Evolutionary conservation across 1,140 invertebrate species (phyloP).

Genomic region (Cherax quadricarinatus): DNA sequence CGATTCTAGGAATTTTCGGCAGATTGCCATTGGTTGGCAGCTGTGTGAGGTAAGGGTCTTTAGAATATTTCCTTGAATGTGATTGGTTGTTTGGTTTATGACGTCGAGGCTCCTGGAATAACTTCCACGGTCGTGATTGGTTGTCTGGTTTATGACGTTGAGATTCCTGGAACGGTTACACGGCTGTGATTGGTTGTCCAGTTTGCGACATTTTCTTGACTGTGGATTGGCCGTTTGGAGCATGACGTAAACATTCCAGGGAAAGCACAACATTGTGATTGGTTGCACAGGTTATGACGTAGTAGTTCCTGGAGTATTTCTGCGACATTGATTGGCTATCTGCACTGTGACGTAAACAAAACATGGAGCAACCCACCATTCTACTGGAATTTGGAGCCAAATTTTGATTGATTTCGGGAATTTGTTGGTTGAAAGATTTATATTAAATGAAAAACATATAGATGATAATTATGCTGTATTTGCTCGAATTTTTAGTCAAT

Average conservation of each 20-base stretch:
- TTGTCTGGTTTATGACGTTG: conserved; percentile 21
- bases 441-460: no score
- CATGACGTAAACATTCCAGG: background rate
- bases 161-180: background rate
- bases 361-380: background rate
- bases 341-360: background rate
- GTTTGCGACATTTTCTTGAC: no score
- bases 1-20: conserved; percentile 51
- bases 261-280: background rate
- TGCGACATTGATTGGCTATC: background rate
- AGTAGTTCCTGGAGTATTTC: background rate
- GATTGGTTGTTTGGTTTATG: background rate
- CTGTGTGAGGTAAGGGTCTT: background rate
- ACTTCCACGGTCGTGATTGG: conserved; percentile 16
- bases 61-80: background rate
- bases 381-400: no score
- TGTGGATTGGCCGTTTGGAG: background rate
- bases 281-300: conserved; percentile 2
- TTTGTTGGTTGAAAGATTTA: no score
- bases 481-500: no score
- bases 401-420: no score
- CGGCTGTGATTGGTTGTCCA: background rate
- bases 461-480: no score
- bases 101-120: conserved; percentile 21
- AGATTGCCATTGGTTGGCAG: conserved; percentile 5